A percentile compares a stretch with the other conserved stretches of the same genome.
phyloP scores from a whole-genome alignment of 2,113 vertebrate species.

The Campylorhamphus procurvoides region DNA sequence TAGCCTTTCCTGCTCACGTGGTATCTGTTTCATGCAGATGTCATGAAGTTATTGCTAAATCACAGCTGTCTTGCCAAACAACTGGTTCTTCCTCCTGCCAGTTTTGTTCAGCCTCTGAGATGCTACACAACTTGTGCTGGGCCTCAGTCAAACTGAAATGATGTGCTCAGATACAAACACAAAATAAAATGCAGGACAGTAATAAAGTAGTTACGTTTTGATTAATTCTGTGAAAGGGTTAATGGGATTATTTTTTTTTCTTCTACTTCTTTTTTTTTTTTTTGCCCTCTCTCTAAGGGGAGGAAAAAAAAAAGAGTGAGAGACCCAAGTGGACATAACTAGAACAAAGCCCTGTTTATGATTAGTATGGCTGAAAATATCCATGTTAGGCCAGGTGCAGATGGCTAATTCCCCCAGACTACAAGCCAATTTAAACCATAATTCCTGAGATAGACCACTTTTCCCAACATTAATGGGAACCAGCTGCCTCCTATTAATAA shows the following conservation, averaged over 20 bases:
- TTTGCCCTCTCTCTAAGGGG: background rate
- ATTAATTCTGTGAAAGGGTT: slow-evolving; percentile 16
- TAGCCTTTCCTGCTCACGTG: background rate
- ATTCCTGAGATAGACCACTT: slow-evolving; percentile 81
- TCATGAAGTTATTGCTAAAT: slow-evolving; percentile 51
- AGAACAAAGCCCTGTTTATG: slow-evolving; percentile 69
- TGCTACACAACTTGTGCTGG: background rate
- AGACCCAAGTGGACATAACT: slow-evolving; percentile 59
- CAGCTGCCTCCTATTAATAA: slow-evolving; percentile 86
- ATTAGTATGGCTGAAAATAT: slow-evolving; percentile 77
- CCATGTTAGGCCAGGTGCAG: slow-evolving; percentile 81
- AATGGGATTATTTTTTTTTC: background rate
- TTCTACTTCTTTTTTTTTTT: background rate
- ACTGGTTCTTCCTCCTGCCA: slow-evolving; percentile 12
- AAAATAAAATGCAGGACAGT: background rate
- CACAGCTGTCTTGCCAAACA: slow-evolving; percentile 31
- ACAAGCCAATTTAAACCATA: slow-evolving; percentile 81
- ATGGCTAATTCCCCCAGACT: slow-evolving; percentile 77
- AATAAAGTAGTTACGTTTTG: background rate
- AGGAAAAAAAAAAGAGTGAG: background rate
- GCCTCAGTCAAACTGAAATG: background rate
- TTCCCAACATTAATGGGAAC: slow-evolving; percentile 79
- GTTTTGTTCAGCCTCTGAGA: slow-evolving; percentile 15
- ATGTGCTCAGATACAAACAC: background rate
- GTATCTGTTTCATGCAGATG: background rate